Evolutionary conservation across 2,113 vertebrate genomes (phyloP).

Genomic region (Crotalus tigris): DNA sequence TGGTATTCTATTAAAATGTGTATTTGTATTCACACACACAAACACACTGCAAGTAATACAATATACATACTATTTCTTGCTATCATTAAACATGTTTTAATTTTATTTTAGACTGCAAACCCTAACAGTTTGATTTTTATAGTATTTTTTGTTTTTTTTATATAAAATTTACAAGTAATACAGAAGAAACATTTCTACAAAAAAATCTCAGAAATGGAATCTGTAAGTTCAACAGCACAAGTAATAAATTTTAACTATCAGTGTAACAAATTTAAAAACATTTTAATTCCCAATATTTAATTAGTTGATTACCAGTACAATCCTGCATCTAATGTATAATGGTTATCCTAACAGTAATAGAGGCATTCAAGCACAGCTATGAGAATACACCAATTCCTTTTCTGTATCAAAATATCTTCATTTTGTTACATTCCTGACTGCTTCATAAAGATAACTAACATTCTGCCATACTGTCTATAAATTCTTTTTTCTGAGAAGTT

Average conservation of each 20-base stretch:
- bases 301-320: neutral
- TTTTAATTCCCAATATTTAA: neutral
- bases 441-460: neutral
- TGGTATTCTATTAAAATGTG: constrained; percentile 20
- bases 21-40: neutral
- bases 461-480: neutral
- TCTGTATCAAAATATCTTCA: neutral
- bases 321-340: neutral
- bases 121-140: constrained; percentile 23
- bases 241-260: neutral
- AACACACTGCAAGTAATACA: constrained; percentile 5
- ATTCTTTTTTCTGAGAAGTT: neutral
- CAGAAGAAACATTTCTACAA: constrained; percentile 27
- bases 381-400: neutral
- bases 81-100: constrained; percentile 28
- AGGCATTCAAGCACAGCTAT: neutral
- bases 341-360: neutral
- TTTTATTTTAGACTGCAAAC: constrained; percentile 40
- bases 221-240: constrained; percentile 29
- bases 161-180: constrained; percentile 31
- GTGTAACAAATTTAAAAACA: neutral
- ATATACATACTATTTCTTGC: constrained; percentile 22
- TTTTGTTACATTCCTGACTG: neutral
- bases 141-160: constrained; percentile 19
- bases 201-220: constrained; percentile 47